Conservation (phyloP, 1,140 invertebrate genomes). For the Drosophila orosa region DNA sequence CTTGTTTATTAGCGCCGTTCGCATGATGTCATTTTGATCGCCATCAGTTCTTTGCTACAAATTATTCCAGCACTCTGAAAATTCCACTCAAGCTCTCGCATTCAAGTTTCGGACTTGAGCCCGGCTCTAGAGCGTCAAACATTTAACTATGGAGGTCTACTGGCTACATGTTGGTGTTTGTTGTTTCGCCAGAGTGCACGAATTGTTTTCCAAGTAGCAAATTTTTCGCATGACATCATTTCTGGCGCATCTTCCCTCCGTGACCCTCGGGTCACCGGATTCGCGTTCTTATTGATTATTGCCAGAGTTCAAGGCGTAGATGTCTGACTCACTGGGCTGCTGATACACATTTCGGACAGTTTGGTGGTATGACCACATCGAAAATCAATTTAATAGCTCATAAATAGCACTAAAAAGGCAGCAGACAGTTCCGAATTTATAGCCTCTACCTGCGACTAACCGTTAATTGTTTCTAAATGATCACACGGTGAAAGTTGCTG, state of each 20-base stretch:
- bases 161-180: conserved; percentile 4
- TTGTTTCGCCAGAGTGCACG: conserved; percentile 9
- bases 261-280: conserved; percentile 41
- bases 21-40: conserved; percentile 68
- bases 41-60: conserved; percentile 27
- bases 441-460: background rate
- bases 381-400: conserved; percentile 40
- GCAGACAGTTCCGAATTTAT: conserved; percentile 1
- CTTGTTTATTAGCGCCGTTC: conserved; percentile 43
- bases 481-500: conserved; percentile 40
- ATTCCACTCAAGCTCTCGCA: conserved; percentile 33
- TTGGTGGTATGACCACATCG: conserved; percentile 14
- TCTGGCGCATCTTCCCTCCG: conserved; percentile 36
- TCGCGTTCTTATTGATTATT: conserved; percentile 65
- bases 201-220: conserved; percentile 28
- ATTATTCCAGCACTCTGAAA: conserved; percentile 1
- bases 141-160: conserved; percentile 12
- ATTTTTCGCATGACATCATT: conserved; percentile 64
- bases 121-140: conserved; percentile 29
- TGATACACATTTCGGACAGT: conserved; percentile 35
- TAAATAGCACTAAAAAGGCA: conserved; percentile 24
- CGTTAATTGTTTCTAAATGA: conserved; percentile 43
- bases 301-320: conserved; percentile 58
- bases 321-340: conserved; percentile 47
- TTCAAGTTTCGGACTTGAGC: conserved; percentile 3